phyloP scores from a whole-genome alignment of 2,888 invertebrate genomes.

The Bedellia somnulentella region DNA sequence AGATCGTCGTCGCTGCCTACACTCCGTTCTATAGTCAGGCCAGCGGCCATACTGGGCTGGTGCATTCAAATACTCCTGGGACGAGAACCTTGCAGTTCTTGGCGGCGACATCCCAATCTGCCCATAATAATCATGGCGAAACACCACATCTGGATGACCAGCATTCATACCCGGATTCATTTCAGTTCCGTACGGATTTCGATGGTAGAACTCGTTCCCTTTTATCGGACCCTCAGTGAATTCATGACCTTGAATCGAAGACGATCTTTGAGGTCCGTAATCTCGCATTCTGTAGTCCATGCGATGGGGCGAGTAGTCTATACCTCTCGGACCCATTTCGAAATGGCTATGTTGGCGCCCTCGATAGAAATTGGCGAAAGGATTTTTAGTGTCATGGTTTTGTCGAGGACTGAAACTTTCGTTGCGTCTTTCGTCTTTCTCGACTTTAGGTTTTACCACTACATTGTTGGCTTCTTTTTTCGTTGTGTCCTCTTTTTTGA shows the following conservation, averaged over 20 bases:
- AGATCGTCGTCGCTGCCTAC: conserved; percentile 44
- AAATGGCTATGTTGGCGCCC: conserved; percentile 45
- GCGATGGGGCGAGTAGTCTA: conserved; percentile 52
- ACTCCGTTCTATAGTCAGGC: conserved; percentile 45
- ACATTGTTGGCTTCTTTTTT: conserved; percentile 24
- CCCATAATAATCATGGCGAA: conserved; percentile 41
- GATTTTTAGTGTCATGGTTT: conserved; percentile 33
- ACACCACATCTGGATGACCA: conserved; percentile 44
- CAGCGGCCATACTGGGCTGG: conserved; percentile 44
- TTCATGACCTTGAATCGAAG: conserved; percentile 51
- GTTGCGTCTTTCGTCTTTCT: too few relatives aligned
- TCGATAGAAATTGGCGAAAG: conserved; percentile 42
- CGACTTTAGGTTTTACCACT: too few relatives aligned
- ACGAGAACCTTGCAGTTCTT: conserved; percentile 44
- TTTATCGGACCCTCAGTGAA: conserved; percentile 41
- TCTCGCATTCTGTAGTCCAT: conserved; percentile 40
- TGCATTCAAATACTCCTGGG: conserved; percentile 51
- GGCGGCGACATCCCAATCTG: conserved; percentile 43
- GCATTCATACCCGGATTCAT: conserved; percentile 35
- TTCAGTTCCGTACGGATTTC: conserved; percentile 36
- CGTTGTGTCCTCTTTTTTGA: conserved; percentile 11
- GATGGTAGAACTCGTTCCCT: conserved; percentile 39
- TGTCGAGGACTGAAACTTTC: conserved; percentile 15
- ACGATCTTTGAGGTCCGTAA: conserved; percentile 45
- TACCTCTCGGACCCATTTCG: conserved; percentile 50